A percentile compares a stretch with the other conserved stretches of the same genome.
phyloP scores from a whole-genome alignment of 2,888 invertebrate genomes.

The Orgyia antiqua region DNA sequence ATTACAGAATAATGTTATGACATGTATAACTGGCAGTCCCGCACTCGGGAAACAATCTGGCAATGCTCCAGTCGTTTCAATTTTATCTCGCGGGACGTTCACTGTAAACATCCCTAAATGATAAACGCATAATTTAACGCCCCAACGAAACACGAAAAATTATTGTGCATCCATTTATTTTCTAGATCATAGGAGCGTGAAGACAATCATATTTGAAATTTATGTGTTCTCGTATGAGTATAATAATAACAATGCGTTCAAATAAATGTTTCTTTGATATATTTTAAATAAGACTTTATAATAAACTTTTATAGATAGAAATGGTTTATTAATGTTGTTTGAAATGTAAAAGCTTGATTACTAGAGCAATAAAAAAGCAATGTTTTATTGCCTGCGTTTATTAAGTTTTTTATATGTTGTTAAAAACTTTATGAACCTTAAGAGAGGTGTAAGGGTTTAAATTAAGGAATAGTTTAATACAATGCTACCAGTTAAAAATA shows the following conservation, averaged over 20 bases:
- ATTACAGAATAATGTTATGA: conserved; percentile 21
- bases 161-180: conserved; percentile 66
- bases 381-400: conserved; percentile 40
- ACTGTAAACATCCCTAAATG: conserved; percentile 74
- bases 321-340: conserved; percentile 43
- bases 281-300: conserved; percentile 11
- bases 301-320: conserved; percentile 27
- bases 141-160: conserved; percentile 62
- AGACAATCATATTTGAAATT: conserved; percentile 53
- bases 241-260: conserved; percentile 25
- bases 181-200: conserved; percentile 56
- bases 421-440: conserved; percentile 43
- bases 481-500: too few relatives aligned
- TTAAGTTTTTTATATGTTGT: conserved; percentile 50
- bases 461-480: conserved; percentile 31
- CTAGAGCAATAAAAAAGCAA: conserved; percentile 45
- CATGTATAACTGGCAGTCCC: conserved; percentile 12
- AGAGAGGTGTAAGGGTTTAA: conserved; percentile 32
- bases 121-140: conserved; percentile 75
- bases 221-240: conserved; percentile 43
- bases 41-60: conserved; percentile 41
- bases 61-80: conserved; percentile 73
- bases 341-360: conserved; percentile 49
- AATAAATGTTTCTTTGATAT: conserved; percentile 22
- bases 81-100: conserved; percentile 62